Evolutionary conservation across 2,888 invertebrate genomes (phyloP).

Genomic region (Slavum lentiscoides): DNA sequence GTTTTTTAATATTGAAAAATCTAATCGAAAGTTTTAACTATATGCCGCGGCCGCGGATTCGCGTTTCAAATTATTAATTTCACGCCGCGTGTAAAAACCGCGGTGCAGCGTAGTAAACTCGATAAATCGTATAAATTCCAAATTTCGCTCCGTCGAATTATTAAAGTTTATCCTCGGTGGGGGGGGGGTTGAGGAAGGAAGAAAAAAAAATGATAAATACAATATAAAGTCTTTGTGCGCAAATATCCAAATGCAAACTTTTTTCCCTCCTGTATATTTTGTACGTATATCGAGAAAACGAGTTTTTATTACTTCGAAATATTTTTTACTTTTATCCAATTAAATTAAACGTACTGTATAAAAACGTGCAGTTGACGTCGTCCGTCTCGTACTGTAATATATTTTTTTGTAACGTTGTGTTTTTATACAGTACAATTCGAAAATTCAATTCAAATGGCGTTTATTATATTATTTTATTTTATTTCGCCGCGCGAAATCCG

Average conservation of each 20-base stretch:
- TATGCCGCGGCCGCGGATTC: neutral
- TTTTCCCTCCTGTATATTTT: neutral
- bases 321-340: neutral
- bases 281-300: neutral
- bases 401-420: neutral
- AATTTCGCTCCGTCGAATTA: neutral
- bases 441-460: too few species aligned
- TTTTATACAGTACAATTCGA: too few species aligned
- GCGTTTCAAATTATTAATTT: neutral
- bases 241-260: neutral
- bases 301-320: neutral
- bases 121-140: too few species aligned
- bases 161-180: neutral
- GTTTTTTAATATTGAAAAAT: neutral
- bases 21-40: constrained; percentile 1
- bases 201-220: neutral
- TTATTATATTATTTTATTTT: too few species aligned
- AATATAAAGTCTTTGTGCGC: neutral
- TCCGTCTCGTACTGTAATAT: neutral
- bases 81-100: too few species aligned
- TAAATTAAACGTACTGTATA: too few species aligned
- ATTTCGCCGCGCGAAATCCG: too few species aligned
- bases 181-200: too few species aligned
- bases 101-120: neutral
- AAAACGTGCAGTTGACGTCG: neutral